Conservation (phyloP, 2,113 vertebrate species). For the Callospermophilus lateralis region DNA sequence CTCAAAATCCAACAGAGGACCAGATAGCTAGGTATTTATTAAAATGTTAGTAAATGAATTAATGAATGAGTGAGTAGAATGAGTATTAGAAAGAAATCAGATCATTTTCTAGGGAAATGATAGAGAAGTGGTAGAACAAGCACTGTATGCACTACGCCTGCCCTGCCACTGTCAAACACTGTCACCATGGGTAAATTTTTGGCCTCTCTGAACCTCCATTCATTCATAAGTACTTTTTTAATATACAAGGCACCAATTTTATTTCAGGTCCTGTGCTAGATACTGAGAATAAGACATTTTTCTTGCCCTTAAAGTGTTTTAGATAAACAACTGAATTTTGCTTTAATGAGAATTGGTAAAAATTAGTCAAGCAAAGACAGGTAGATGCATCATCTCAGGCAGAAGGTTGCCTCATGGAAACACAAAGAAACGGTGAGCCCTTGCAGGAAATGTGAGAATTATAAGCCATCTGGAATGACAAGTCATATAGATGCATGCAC, state of each 20-base stretch:
- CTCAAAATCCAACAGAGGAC: background rate
- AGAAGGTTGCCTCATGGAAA: background rate
- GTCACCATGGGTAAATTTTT: background rate
- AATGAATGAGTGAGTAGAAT: background rate
- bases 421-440: background rate
- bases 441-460: background rate
- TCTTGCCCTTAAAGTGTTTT: background rate
- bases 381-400: background rate
- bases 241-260: background rate
- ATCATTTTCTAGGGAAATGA: background rate
- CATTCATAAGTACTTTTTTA: background rate
- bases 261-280: background rate
- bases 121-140: background rate
- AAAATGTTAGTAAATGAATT: background rate
- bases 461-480: background rate
- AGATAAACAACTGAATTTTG: background rate
- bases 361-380: background rate
- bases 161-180: background rate
- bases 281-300: background rate
- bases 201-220: background rate
- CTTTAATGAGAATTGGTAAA: slow-evolving; percentile 6
- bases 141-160: rapidly evolving
- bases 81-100: background rate
- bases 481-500: background rate
- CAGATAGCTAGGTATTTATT: background rate